Percentiles rank a stretch among this genome's conserved stretches.
Conservation (phyloP, 2,888 invertebrate species). For the Sepioteuthis lessoniana region DNA sequence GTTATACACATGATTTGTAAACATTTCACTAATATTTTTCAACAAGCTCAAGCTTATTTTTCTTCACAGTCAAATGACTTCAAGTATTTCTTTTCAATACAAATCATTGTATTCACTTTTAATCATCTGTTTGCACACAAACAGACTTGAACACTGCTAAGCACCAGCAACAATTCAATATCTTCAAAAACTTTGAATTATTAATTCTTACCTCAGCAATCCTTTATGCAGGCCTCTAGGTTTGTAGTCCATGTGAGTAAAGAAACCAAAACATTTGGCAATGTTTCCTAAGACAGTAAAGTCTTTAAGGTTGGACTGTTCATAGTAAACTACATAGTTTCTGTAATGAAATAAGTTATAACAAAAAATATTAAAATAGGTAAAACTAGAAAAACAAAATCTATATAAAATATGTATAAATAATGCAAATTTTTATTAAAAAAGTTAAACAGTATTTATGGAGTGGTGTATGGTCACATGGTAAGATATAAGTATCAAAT, state of each 20-base stretch:
- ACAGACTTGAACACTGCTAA: too few species aligned
- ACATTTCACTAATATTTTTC: too few species aligned
- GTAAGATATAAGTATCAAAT: too few species aligned
- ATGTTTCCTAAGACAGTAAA: conserved; percentile 58
- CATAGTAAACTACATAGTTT: conserved; percentile 60
- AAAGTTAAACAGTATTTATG: too few species aligned
- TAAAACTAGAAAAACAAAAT: neutral
- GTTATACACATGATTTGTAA: too few species aligned
- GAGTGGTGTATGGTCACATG: neutral
- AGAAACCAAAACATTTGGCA: conserved; percentile 70
- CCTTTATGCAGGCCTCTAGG: conserved; percentile 70
- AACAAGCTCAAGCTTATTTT: too few species aligned
- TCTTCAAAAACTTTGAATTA: too few species aligned
- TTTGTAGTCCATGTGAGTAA: conserved; percentile 56
- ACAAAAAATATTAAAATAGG: conserved; percentile 35
- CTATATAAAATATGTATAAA: neutral
- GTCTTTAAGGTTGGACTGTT: conserved; percentile 63
- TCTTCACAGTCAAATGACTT: too few species aligned
- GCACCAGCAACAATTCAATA: too few species aligned
- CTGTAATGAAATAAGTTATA: neutral
- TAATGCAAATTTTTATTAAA: neutral
- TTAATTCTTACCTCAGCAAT: conserved; percentile 63
- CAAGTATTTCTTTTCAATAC: too few species aligned
- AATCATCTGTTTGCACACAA: too few species aligned
- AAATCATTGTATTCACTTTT: too few species aligned